Evolutionary conservation across 2,797 vertebrate genomes (phyloP), one percentile per base, ranked within the genome.

Genomic region (Ispidina picta): DNA sequence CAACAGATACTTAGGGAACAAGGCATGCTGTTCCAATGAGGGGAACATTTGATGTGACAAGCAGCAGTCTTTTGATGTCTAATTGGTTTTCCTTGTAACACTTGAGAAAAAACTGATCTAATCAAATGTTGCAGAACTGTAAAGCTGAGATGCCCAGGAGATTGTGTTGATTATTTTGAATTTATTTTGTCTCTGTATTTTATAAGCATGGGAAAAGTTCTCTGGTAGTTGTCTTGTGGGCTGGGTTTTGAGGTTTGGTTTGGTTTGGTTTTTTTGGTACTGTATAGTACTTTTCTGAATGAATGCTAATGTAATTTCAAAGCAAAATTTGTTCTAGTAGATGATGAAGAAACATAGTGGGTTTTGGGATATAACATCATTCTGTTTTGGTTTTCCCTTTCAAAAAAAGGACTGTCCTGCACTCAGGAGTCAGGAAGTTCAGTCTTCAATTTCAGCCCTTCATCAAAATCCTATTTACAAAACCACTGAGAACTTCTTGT

Each of bases 41-140:
- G 70, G 83, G 64, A 83, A 83, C 87, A 87, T 84, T 70, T 83
- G 70, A 81, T 78, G 56, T 91, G 81, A 89, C 86, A 90, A 41
- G 69, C 41, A n/a, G 33, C 15, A 79, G 63, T 91, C 72, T 90
- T 93, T 85, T 95, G 83, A 93, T 86, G 82, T 85, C 89, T 93
- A 89, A 81, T 90, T 95, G 52, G 59, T 65, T 93, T 90, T 85
- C 63, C 66, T 73, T 89, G 51, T 93, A 89, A 83, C 26, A 66
- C 72, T 88, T 65, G 39, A 52, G 60, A 65, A 82, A 82, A 77
- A 84, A 49, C 5, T 33, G 21, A 62, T 72, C 28, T 77, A 44
- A 79, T 64, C 68, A 86, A 68, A 66, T 56, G n/a, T 75, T 90
- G 68, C 0, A 0, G 84, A 59, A 65, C 68, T 54, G 29, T 81